A percentile compares a stretch with the other conserved stretches of the same genome.
phyloP scores from a whole-genome alignment of 2,113 vertebrate species.

The Noturus placidus region DNA sequence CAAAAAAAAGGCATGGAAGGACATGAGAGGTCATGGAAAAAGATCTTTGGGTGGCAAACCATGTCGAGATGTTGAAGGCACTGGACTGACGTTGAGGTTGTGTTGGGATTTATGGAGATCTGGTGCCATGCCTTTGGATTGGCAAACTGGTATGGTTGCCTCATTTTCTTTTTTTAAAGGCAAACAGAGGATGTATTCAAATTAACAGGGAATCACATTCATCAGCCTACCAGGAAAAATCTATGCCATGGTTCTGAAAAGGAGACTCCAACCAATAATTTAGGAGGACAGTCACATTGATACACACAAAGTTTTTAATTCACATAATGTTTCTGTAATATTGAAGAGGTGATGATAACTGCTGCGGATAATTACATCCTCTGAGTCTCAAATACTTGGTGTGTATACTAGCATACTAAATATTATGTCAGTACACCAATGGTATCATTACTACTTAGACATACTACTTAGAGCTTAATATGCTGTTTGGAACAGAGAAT shows the following conservation, averaged over 20 bases:
- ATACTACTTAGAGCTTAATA: constrained; percentile 13
- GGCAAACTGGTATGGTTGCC: not conserved
- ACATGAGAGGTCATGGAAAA: not conserved
- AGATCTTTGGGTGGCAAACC: not conserved
- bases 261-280: not conserved
- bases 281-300: not conserved
- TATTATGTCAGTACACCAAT: constrained; percentile 16
- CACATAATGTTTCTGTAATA: not conserved
- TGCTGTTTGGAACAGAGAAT: not conserved
- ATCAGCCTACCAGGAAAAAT: not conserved
- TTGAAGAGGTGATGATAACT: not conserved
- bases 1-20: not conserved
- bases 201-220: not conserved
- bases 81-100: not conserved
- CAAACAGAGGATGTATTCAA: not conserved
- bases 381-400: not conserved
- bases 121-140: not conserved
- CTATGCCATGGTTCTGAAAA: not conserved
- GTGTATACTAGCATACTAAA: not conserved
- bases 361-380: not conserved
- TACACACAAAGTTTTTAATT: not conserved
- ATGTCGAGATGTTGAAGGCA: not conserved
- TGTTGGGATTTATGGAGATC: not conserved
- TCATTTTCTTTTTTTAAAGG: not conserved
- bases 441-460: constrained; percentile 12